Evolutionary conservation across 2,888 invertebrate genomes (phyloP).

Genomic region (Lithosia quadra): DNA sequence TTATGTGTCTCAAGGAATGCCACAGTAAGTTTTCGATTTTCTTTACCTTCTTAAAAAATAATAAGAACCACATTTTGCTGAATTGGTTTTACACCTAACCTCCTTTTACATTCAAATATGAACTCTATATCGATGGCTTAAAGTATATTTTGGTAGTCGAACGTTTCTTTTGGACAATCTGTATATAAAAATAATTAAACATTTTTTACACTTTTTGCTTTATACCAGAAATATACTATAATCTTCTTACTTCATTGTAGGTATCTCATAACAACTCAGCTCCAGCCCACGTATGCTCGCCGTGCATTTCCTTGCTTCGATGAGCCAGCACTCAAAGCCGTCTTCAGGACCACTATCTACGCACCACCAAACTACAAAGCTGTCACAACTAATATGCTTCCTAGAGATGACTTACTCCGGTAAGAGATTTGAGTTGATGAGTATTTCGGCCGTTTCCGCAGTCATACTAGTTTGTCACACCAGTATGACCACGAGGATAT

Average conservation of each 20-base stretch:
- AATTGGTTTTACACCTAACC: too few relatives aligned
- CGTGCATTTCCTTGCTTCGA: conserved; percentile 92
- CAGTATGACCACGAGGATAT: too few relatives aligned
- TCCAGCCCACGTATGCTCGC: conserved; percentile 89
- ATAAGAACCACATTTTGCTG: too few relatives aligned
- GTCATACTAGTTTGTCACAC: too few relatives aligned
- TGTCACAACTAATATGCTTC: conserved; percentile 75
- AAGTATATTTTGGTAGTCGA: too few relatives aligned
- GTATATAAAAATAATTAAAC: too few relatives aligned
- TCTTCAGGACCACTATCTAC: too few relatives aligned
- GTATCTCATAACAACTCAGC: conserved; percentile 89
- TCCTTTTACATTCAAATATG: too few relatives aligned
- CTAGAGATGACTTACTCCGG: conserved; percentile 62
- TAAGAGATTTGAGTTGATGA: conserved; percentile 49
- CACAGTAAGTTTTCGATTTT: conserved; percentile 64
- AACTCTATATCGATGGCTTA: too few relatives aligned
- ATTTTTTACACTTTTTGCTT: too few relatives aligned
- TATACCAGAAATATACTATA: background rate
- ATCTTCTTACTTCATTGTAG: conserved; percentile 60
- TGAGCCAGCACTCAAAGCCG: conserved; percentile 90
- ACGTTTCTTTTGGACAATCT: too few relatives aligned
- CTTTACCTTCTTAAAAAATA: background rate
- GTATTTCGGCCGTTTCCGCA: too few relatives aligned
- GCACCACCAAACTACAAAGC: conserved; percentile 75
- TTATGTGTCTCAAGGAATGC: conserved; percentile 67